These are phyloP conservation scores for Anastrepha ludens DNA, from an alignment of 1,140 invertebrate species.

Conservation along the genomic window DNA sequence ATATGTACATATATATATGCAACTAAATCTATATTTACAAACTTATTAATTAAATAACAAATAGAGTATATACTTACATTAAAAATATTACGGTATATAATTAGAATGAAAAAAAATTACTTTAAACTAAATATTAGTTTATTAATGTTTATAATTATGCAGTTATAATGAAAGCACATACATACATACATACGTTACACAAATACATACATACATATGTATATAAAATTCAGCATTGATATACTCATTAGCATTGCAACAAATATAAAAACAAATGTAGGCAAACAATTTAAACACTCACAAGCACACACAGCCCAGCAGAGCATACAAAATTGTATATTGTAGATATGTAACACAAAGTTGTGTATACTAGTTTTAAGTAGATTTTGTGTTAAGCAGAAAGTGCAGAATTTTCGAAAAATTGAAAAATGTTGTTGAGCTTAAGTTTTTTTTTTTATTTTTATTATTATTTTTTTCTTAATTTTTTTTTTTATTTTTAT, in stretches of 20 bases:
- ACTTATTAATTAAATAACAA: conserved; percentile 23
- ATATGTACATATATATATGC: conserved; percentile 4
- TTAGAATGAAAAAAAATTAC: background rate
- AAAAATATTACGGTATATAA: background rate
- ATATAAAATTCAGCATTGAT: background rate
- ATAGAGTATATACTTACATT: background rate
- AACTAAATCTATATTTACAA: background rate
- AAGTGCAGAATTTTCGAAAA: background rate
- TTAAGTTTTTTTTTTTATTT: background rate
- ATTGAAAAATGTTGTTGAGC: background rate
- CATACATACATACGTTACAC: conserved; percentile 8
- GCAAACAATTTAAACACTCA: background rate
- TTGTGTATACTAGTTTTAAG: no score
- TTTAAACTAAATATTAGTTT: background rate
- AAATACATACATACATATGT: conserved; percentile 49
- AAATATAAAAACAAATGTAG: background rate
- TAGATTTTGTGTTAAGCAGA: background rate
- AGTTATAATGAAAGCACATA: conserved; percentile 58
- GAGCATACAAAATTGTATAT: background rate
- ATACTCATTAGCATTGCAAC: conserved; percentile 22
- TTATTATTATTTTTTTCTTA: background rate
- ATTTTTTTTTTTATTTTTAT: no score
- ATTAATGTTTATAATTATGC: conserved; percentile 64
- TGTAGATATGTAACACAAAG: background rate
- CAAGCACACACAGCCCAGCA: conserved; percentile 7